These are phyloP conservation scores for Crotalus horridus DNA, from an alignment of 2,113 vertebrate species.

Conservation along the genomic window DNA sequence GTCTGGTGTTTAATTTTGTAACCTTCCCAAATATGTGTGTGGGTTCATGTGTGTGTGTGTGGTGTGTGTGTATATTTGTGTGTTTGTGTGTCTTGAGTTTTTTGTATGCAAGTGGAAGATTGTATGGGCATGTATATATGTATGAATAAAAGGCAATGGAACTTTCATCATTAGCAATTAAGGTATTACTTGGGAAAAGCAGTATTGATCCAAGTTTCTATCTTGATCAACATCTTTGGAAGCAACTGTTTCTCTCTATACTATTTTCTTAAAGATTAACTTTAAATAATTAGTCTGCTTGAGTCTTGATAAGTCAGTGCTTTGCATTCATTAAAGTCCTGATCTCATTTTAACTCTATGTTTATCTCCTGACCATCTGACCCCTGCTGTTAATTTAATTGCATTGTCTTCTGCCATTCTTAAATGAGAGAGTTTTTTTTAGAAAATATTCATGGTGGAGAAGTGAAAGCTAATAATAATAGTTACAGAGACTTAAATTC, in stretches of 20 bases:
- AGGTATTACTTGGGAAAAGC: background rate
- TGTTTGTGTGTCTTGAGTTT: background rate
- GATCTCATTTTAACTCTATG: slow-evolving; percentile 65
- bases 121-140: background rate
- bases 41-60: background rate
- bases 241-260: background rate
- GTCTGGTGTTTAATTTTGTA: background rate
- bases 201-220: background rate
- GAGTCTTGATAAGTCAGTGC: slow-evolving; percentile 23
- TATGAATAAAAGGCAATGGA: background rate
- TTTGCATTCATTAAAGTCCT: slow-evolving; percentile 69
- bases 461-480: slow-evolving; percentile 30
- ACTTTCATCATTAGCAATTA: background rate
- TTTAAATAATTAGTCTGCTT: slow-evolving; percentile 53
- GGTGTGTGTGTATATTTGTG: no score
- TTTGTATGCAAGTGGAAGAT: background rate
- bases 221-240: background rate
- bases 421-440: slow-evolving; percentile 61
- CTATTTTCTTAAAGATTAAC: background rate
- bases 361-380: slow-evolving; percentile 85
- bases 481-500: background rate
- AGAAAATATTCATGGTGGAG: slow-evolving; percentile 38
- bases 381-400: slow-evolving; percentile 80
- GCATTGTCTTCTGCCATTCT: slow-evolving; percentile 81
- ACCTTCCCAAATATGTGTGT: background rate